Conservation (phyloP, 2,888 invertebrate species). For the Chelonus formosanus region DNA sequence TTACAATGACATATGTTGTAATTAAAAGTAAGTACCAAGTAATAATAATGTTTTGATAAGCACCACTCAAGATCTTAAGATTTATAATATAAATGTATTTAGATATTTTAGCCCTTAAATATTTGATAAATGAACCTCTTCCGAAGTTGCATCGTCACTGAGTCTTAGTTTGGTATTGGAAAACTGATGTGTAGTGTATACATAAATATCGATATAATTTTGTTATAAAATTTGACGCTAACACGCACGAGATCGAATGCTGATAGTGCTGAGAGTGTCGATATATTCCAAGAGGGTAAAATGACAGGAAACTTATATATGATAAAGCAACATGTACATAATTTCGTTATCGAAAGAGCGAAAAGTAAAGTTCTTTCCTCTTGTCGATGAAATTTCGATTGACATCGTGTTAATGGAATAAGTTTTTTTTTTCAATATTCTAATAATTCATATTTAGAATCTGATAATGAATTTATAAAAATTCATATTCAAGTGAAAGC, state of each 20-base stretch:
- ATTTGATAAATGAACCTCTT: slow-evolving; percentile 10
- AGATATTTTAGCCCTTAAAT: slow-evolving; percentile 20
- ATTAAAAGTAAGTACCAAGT: too few species aligned
- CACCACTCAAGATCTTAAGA: too few species aligned
- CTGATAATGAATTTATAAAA: too few species aligned
- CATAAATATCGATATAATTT: slow-evolving; percentile 23
- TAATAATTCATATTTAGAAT: too few species aligned
- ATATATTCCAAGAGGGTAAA: slow-evolving; percentile 1
- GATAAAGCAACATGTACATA: neutral
- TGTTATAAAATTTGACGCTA: slow-evolving; percentile 25
- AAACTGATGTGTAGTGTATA: neutral
- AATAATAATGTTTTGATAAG: too few species aligned
- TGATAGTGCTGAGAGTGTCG: slow-evolving; percentile 23
- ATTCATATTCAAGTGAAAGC: too few species aligned
- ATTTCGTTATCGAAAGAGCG: neutral
- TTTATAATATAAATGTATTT: slow-evolving; percentile 15
- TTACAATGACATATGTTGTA: too few species aligned
- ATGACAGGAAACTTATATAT: slow-evolving; percentile 19
- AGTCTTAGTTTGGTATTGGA: neutral
- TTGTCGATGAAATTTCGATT: slow-evolving; percentile 3
- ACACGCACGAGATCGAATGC: slow-evolving; percentile 25
- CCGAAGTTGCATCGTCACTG: neutral
- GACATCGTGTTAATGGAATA: neutral
- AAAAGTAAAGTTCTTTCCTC: neutral
- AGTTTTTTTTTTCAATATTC: neutral